phyloP scores from a whole-genome alignment of 2,797 vertebrate genomes.

The Nannoperca australis region DNA sequence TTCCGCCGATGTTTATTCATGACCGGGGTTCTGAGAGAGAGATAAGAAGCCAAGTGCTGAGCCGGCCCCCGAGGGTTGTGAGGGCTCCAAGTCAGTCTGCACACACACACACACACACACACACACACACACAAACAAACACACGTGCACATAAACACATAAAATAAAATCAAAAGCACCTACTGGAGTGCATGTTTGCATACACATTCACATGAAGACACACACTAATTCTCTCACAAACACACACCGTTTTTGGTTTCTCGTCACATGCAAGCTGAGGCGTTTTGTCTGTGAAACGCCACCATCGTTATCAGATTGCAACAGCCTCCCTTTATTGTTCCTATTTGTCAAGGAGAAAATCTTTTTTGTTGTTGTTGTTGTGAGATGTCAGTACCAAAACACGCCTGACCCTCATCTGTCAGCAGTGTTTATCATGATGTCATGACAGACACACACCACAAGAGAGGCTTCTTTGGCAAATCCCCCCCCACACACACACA shows the following conservation, averaged over 20 bases:
- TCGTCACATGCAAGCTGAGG: conserved; percentile 16
- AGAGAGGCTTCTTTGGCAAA: conserved; percentile 34
- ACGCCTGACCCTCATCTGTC: conserved; percentile 76
- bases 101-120: conserved; percentile 22
- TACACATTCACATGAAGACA: background rate
- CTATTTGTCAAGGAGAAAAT: conserved; percentile 28
- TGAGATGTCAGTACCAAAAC: conserved; percentile 43
- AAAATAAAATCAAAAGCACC: background rate
- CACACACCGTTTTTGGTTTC: conserved; percentile 16
- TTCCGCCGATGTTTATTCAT: conserved; percentile 77
- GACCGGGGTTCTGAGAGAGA: conserved; percentile 68
- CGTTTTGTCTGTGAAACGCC: conserved; percentile 22
- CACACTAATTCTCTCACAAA: conserved; percentile 14
- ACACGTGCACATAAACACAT: conserved; percentile 27
- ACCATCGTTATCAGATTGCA: conserved; percentile 19
- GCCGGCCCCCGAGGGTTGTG: conserved; percentile 64
- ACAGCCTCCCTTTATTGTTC: conserved; percentile 14
- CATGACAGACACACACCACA: conserved; percentile 45
- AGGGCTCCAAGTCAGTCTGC: conserved; percentile 57
- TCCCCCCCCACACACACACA: conserved; percentile 9
- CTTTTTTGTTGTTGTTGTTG: background rate
- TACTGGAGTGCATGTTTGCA: conserved; percentile 17
- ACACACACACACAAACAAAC: conserved; percentile 16
- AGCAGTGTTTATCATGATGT: conserved; percentile 61
- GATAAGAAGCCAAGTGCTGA: conserved; percentile 79